A percentile compares a stretch with the other conserved stretches of the same genome.
Conservation (phyloP, 2,113 vertebrate genomes). For the Taxidea taxus region DNA sequence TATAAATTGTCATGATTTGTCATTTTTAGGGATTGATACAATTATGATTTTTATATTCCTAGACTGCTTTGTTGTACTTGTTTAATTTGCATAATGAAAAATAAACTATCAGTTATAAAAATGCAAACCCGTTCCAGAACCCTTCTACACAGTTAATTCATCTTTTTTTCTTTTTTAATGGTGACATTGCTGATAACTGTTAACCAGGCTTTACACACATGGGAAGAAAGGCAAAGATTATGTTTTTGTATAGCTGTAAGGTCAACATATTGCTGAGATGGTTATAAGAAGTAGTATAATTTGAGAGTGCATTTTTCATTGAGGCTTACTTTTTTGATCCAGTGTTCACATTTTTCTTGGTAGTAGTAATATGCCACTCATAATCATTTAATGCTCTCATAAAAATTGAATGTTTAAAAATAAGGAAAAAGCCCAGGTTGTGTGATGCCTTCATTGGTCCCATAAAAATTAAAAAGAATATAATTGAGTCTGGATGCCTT, state of each 20-base stretch:
- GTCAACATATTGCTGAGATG: not conserved
- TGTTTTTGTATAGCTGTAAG: not conserved
- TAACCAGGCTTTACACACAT: not conserved
- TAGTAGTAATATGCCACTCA: not conserved
- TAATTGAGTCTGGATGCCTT: not conserved
- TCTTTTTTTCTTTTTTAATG: not conserved
- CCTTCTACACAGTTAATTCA: not conserved
- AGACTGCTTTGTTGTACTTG: not conserved
- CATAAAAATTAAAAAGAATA: slow-evolving; percentile 62
- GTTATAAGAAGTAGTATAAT: not conserved
- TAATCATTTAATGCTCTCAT: not conserved
- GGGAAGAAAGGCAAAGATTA: not conserved
- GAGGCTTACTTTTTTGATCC: slow-evolving; percentile 41
- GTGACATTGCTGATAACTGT: not conserved
- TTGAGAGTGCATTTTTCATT: not conserved
- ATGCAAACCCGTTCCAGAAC: not conserved
- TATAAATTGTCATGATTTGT: not conserved
- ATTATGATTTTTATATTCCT: not conserved
- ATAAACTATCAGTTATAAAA: not conserved
- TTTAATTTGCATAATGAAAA: not conserved
- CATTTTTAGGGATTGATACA: not conserved
- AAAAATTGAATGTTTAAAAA: slow-evolving; percentile 14
- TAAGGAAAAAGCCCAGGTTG: not conserved
- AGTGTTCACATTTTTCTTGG: slow-evolving; percentile 17
- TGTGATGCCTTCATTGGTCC: not conserved